phyloP scores from a whole-genome alignment of 2,888 invertebrate species.

The Aradus depressus region DNA sequence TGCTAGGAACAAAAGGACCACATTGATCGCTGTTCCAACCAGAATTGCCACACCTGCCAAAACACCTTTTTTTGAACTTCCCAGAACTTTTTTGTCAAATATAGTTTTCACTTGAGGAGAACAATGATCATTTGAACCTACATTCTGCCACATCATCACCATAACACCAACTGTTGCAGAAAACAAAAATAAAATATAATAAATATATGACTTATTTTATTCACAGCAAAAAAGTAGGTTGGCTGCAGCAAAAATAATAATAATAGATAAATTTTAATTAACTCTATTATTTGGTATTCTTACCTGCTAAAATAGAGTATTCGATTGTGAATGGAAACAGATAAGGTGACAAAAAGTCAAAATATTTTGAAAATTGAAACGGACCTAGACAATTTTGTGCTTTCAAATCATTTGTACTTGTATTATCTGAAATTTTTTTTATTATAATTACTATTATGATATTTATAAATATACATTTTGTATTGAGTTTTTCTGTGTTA shows the following conservation, averaged over 20 bases:
- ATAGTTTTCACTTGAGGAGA: slow-evolving; percentile 23
- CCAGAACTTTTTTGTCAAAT: slow-evolving; percentile 15
- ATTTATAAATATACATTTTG: not conserved
- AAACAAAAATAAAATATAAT: no score
- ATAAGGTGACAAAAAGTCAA: slow-evolving; percentile 56
- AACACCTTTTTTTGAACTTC: slow-evolving; percentile 54
- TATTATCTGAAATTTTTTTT: not conserved
- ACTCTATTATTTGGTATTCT: no score
- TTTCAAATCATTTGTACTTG: slow-evolving; percentile 8
- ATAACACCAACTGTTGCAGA: slow-evolving; percentile 51
- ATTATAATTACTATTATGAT: not conserved
- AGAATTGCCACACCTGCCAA: slow-evolving; percentile 56
- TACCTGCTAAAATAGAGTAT: slow-evolving; percentile 65
- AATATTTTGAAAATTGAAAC: slow-evolving; percentile 28
- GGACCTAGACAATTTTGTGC: slow-evolving; percentile 28
- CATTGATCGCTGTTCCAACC: slow-evolving; percentile 45
- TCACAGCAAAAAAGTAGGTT: not conserved
- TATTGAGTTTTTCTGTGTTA: not conserved
- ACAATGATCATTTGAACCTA: slow-evolving; percentile 46
- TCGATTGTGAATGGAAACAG: slow-evolving; percentile 71
- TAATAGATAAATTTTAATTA: no score
- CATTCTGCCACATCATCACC: slow-evolving; percentile 62
- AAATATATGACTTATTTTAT: not conserved
- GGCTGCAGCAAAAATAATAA: no score
- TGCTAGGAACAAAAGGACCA: slow-evolving; percentile 50